phyloP scores from a whole-genome alignment of 2,888 invertebrate genomes.

The Rhaphigaster nebulosa region DNA sequence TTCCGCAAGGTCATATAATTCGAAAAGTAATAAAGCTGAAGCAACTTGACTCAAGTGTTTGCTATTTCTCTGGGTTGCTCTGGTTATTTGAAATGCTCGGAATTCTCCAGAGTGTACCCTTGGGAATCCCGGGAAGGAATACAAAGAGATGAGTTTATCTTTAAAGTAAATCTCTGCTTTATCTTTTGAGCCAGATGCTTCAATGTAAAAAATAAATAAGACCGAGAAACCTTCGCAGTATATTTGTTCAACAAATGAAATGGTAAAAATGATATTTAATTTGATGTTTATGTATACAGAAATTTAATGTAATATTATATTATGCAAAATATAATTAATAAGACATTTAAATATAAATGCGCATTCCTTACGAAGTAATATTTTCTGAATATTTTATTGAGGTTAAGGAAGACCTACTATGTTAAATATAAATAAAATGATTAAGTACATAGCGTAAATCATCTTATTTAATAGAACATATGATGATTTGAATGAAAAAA shows the following conservation, averaged over 20 bases:
- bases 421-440: neutral
- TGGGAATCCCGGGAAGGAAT: neutral
- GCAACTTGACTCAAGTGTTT: neutral
- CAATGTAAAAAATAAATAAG: neutral
- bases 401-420: no score
- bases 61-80: neutral
- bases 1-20: neutral
- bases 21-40: neutral
- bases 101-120: neutral
- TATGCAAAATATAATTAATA: neutral
- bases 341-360: neutral
- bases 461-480: neutral
- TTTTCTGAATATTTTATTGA: neutral
- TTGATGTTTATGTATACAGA: no score
- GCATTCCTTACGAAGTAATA: neutral
- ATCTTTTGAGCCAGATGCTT: neutral
- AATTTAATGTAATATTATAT: no score
- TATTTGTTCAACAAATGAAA: neutral
- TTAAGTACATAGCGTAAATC: neutral
- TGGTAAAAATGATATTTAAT: no score
- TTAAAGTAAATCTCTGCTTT: neutral
- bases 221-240: neutral
- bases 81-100: slow-evolving; percentile 22
- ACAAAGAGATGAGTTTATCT: slow-evolving; percentile 29
- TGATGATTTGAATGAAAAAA: neutral